phyloP scores from a whole-genome alignment of 2,888 invertebrate species.

The Cremastinae sp. region DNA sequence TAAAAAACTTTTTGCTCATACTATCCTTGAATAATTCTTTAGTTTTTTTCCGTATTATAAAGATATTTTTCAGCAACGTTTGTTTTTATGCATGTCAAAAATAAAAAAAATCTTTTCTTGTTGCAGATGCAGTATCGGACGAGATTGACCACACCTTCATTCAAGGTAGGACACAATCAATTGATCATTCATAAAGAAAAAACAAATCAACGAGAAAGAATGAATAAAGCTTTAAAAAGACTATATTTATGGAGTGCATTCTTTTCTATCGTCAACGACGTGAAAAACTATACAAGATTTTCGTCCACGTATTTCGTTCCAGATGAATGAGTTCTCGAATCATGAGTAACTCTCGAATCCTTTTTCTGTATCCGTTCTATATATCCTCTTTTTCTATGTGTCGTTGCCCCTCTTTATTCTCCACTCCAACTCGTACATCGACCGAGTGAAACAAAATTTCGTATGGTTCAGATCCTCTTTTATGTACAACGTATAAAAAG shows the following conservation, averaged over 20 bases:
- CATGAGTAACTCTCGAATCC: conserved; percentile 20
- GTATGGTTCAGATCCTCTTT: conserved; percentile 44
- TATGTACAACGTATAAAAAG: conserved; percentile 16
- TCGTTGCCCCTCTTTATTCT: background rate
- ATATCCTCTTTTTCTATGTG: conserved; percentile 10
- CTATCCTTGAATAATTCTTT: no score
- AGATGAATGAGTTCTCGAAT: conserved; percentile 26
- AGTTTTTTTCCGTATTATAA: no score
- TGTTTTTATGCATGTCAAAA: background rate
- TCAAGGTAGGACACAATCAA: conserved; percentile 52
- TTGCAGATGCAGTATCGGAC: conserved; percentile 60
- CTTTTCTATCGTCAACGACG: conserved; percentile 12
- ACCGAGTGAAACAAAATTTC: conserved; percentile 43
- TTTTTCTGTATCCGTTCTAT: conserved; percentile 29
- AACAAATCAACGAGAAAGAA: conserved; percentile 47
- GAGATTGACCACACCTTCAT: conserved; percentile 48
- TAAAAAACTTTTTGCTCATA: no score
- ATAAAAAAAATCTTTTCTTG: conserved; percentile 18
- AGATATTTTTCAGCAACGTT: no score
- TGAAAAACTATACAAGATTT: conserved; percentile 48
- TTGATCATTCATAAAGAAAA: conserved; percentile 34
- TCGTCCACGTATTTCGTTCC: conserved; percentile 38
- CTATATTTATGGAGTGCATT: conserved; percentile 8
- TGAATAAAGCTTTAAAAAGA: conserved; percentile 19
- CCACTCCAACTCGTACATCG: conserved; percentile 6